Base-by-base conservation (phyloP, 2,888 invertebrate species). In the Rotaria socialis region DNA sequence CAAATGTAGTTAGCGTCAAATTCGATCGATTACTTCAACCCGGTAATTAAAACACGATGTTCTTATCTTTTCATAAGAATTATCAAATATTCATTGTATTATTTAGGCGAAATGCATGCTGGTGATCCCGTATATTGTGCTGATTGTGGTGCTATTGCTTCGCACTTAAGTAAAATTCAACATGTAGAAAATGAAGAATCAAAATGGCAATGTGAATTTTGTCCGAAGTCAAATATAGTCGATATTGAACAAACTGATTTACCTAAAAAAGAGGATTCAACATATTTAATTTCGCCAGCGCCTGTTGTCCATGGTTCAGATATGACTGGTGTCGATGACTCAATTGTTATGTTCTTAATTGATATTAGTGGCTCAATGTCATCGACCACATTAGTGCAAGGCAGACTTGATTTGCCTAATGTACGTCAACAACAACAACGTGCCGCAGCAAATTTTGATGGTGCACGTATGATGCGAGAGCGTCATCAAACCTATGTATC, bases 351-450 rank as follows among this genome's bases (percentile, higher is more conserved):
- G 24, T 91, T 90, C 88, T 90, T 90, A 88, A 88, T 91, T 7
- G 91, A 91, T 87, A 89, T 89, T n/a, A 90, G 90, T 19, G 90
- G 90, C 47, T 90, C 90, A 88, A 91, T 91, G 90, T 90, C 90
- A 88, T 89, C 90, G 55, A 90, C 90, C 14, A 89, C 90, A 50
- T 89, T 89, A 89, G 90, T 90, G 85, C 27, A 86, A 43, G 85
- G 60, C 7, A 52, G 58, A 47, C 24, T 56, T 14, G 24, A 24
- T 24, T 14, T 85, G n/a, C 85, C 86, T 4, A 35, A 43, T 35
- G 85, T 35, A 35, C 22, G 7, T 19, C 43, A 24, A 52, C 35
- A 22, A 52, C 55, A 56, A 41, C 35, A 85, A 56, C 56, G 56
- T 56, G 41, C 84, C 24, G 58, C 60, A 3, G 27, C 75, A 19